Conservation (phyloP, 2,113 vertebrate species). For the Pygoscelis antarcticus region DNA sequence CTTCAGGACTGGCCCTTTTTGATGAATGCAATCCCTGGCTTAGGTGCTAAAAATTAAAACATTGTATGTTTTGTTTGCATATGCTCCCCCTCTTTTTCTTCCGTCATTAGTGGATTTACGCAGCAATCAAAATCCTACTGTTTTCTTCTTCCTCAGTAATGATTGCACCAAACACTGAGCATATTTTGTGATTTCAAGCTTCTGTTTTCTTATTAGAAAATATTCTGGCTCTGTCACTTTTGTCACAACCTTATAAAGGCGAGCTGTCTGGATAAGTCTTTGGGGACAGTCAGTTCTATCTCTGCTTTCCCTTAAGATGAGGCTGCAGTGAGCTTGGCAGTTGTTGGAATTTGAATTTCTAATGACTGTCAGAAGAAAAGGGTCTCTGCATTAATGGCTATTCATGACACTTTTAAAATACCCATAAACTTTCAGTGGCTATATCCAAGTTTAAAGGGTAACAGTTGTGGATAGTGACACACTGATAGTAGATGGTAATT, state of each 20-base stretch:
- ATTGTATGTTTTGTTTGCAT: neutral
- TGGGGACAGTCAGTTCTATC: neutral
- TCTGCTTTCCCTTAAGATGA: neutral
- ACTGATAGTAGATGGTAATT: neutral
- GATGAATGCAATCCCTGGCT: neutral
- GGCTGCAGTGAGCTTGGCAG: neutral
- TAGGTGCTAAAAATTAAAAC: neutral
- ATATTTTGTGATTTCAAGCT: neutral
- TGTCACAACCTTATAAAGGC: neutral
- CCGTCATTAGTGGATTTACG: fast-evolving
- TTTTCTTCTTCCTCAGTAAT: neutral
- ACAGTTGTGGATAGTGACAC: neutral
- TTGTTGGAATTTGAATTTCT: slow-evolving; percentile 48
- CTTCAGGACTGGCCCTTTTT: neutral
- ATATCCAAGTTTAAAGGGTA: neutral
- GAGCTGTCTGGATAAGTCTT: neutral
- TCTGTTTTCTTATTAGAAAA: neutral
- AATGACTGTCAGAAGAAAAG: slow-evolving; percentile 9
- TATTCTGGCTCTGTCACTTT: neutral
- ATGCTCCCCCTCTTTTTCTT: neutral
- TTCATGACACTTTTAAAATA: slow-evolving; percentile 3
- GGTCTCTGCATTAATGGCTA: slow-evolving; percentile 10
- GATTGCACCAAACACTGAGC: neutral
- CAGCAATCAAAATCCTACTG: neutral
- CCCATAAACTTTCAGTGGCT: neutral